These are phyloP conservation scores for Chrysomallon squamiferum DNA, from an alignment of 1,140 invertebrate species.

Conservation along the genomic window DNA sequence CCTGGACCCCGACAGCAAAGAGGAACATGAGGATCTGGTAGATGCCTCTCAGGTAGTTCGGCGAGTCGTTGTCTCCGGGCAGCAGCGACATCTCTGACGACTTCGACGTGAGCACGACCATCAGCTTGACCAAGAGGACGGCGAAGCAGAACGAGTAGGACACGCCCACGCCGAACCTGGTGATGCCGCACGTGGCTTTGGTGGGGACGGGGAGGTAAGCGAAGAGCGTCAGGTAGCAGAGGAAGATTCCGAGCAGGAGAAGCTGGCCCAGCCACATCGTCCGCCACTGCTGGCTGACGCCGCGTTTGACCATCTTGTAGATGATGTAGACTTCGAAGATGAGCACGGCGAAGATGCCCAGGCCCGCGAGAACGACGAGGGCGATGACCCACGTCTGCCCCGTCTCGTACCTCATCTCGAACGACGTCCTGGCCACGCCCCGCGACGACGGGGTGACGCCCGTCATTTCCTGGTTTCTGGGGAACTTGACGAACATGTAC, in stretches of 20 bases:
- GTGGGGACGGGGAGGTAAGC: slow-evolving; percentile 78
- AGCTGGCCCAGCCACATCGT: slow-evolving; percentile 87
- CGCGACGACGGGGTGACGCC: slow-evolving; percentile 17
- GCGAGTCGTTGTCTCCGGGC: slow-evolving; percentile 71
- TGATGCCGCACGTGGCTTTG: slow-evolving; percentile 81
- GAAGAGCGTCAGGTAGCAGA: slow-evolving; percentile 80
- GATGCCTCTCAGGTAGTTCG: slow-evolving; percentile 90
- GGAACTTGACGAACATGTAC: slow-evolving; percentile 13
- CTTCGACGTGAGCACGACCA: slow-evolving; percentile 85
- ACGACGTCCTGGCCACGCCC: background rate
- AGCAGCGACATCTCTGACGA: slow-evolving; percentile 36
- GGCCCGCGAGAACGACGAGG: slow-evolving; percentile 77
- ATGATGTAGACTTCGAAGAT: slow-evolving; percentile 89
- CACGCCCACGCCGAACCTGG: slow-evolving; percentile 84
- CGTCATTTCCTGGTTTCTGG: slow-evolving; percentile 25
- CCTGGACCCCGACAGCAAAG: slow-evolving; percentile 77
- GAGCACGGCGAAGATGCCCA: slow-evolving; percentile 81
- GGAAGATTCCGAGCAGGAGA: slow-evolving; percentile 84
- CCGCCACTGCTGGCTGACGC: slow-evolving; percentile 75
- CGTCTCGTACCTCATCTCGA: slow-evolving; percentile 28
- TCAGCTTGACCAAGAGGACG: slow-evolving; percentile 90
- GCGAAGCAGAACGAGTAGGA: slow-evolving; percentile 89
- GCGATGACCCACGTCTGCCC: slow-evolving; percentile 84
- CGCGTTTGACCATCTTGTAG: slow-evolving; percentile 83
- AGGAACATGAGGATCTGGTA: slow-evolving; percentile 85